Evolutionary conservation across 2,888 invertebrate species (phyloP), one percentile per base, ranked within the genome.

Genomic region (Luperina testacea): DNA sequence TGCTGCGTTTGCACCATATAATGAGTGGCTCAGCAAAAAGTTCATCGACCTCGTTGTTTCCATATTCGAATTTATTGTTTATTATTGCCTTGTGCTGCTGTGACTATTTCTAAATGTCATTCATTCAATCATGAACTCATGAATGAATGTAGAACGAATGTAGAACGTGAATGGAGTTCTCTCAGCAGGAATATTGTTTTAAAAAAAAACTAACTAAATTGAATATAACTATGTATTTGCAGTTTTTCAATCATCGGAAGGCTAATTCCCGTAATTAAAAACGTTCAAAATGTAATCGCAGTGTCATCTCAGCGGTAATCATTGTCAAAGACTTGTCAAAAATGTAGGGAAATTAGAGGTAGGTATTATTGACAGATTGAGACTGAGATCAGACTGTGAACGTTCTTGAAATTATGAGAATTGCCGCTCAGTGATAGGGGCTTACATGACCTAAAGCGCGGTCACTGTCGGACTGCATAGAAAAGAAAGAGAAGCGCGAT

Each of bases 21-120:
- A 72, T 78, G 57, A 67, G 42, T 61, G 72, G 67, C 70, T 81
- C 32, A 80, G 75, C 77, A 85, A 71, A 75, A 79, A 88, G 89
- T 82, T 81, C 79, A 83, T 61, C 27, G 73, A 80, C 75, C 83
- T 75, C 77, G 38, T 67, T 81, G 75, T 85, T 78, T 64, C 71
- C 78, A 78, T 82, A 81, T 80, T 64, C 24, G 63, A 68, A 88
- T 51, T 84, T 87, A 83, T 82, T 88, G 89, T 82, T 81, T 79
- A 80, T 78, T 32, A 64, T 45, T 76, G 42, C 64, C 53, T 73
- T 76, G 27, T 72, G 53, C 48, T 80, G 27, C 32, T 64, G 17
- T 77, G 27, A 67, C 64, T 81, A 69, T 77, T 81, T 67, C n/a
- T 71, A 32, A 70, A 75, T 75, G 61, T 27, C n/a, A 65, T 78